phyloP scores from a whole-genome alignment of 2,888 invertebrate genomes.

The Pammene aurita region DNA sequence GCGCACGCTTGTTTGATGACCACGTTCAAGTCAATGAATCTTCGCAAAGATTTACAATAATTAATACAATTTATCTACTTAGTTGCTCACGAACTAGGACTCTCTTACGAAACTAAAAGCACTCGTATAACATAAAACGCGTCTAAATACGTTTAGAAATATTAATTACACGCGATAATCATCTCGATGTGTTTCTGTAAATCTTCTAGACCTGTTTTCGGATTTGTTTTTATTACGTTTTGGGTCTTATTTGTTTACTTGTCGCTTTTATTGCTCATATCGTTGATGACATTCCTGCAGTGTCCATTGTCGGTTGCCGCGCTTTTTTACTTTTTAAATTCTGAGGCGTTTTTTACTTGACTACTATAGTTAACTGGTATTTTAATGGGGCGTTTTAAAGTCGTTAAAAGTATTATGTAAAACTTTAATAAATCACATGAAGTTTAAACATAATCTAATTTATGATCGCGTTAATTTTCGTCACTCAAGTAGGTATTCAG shows the following conservation, averaged over 20 bases:
- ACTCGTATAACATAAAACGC: conserved; percentile 49
- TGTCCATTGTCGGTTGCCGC: conserved; percentile 46
- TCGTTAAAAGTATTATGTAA: conserved; percentile 13
- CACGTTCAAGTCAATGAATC: conserved; percentile 25
- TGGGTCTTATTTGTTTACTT: conserved; percentile 44
- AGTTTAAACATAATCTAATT: neutral
- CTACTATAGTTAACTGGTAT: conserved; percentile 11
- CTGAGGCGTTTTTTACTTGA: conserved; percentile 20
- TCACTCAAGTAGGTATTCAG: conserved; percentile 4
- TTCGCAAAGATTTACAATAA: conserved; percentile 35
- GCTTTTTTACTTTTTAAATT: conserved; percentile 39
- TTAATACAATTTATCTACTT: conserved; percentile 34
- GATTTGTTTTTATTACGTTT: conserved; percentile 49
- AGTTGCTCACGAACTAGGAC: conserved; percentile 17
- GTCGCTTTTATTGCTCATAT: conserved; percentile 46
- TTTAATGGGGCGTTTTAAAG: conserved; percentile 8
- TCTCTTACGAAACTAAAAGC: conserved; percentile 41
- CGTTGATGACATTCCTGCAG: conserved; percentile 47
- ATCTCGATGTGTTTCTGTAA: conserved; percentile 51
- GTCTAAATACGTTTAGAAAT: conserved; percentile 48
- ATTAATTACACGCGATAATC: conserved; percentile 55
- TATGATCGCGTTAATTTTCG: neutral
- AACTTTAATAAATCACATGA: neutral
- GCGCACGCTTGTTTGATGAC: neutral
- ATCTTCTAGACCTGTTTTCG: conserved; percentile 51